Conservation (phyloP, 2,113 vertebrate genomes). For the Cyphomyrus plagiostoma region DNA sequence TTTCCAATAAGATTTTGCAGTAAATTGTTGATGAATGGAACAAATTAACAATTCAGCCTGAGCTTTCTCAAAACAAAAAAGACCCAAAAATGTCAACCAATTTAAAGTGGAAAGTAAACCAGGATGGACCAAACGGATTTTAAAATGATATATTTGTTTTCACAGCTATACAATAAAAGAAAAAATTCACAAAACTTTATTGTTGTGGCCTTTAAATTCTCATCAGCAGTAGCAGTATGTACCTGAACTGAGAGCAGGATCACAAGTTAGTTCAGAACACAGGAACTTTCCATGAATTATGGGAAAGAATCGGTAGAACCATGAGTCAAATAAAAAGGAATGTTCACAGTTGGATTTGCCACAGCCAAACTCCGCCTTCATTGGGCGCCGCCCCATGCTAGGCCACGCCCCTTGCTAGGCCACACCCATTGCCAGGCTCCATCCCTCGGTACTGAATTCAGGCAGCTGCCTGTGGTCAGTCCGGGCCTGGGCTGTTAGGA, state of each 20-base stretch:
- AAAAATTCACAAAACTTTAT: background rate
- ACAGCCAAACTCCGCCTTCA: background rate
- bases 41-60: background rate
- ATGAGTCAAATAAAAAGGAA: background rate
- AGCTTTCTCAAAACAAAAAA: background rate
- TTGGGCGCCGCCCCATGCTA: background rate
- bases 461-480: background rate
- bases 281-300: background rate
- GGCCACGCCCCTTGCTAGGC: background rate
- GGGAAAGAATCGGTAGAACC: background rate
- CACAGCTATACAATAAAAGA: background rate
- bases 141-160: background rate
- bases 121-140: background rate
- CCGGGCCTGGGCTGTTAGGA: slow-evolving; percentile 50
- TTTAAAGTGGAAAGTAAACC: background rate
- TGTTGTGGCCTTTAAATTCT: background rate
- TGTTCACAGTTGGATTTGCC: slow-evolving; percentile 29
- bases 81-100: background rate
- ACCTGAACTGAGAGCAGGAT: background rate
- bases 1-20: background rate
- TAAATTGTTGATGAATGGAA: background rate
- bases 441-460: background rate
- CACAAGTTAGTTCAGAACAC: background rate
- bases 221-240: background rate
- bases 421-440: slow-evolving; percentile 8